phyloP scores from a whole-genome alignment of 2,888 invertebrate genomes.

The Hydriomena furcata region DNA sequence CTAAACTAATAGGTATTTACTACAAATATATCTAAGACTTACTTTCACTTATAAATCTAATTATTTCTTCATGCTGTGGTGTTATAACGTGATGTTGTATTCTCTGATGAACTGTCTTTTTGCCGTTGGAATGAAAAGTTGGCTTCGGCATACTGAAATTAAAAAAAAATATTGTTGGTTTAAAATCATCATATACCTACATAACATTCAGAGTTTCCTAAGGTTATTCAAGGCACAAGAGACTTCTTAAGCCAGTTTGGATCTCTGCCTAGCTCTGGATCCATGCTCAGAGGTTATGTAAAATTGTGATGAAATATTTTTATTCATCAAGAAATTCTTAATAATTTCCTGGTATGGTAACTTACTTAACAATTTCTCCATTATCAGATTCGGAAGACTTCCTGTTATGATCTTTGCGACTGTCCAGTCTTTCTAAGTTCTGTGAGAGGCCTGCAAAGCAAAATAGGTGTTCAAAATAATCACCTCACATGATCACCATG shows the following conservation, averaged over 20 bases:
- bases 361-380: slow-evolving; percentile 87
- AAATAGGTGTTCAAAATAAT: slow-evolving; percentile 47
- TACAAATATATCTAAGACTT: slow-evolving; percentile 62
- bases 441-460: slow-evolving; percentile 88
- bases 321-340: slow-evolving; percentile 44
- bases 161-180: slow-evolving; percentile 9
- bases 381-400: slow-evolving; percentile 87
- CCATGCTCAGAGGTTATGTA: slow-evolving; percentile 71
- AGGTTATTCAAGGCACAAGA: no score
- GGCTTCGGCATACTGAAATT: slow-evolving; percentile 90
- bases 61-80: slow-evolving; percentile 94
- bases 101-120: slow-evolving; percentile 84
- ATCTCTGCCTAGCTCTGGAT: no score
- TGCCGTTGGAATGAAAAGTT: slow-evolving; percentile 89
- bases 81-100: slow-evolving; percentile 84
- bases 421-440: slow-evolving; percentile 91
- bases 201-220: no score
- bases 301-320: slow-evolving; percentile 71
- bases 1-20: no score
- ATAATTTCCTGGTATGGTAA: slow-evolving; percentile 31
- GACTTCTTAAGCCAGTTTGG: no score
- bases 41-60: slow-evolving; percentile 94
- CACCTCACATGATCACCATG: slow-evolving; percentile 35
- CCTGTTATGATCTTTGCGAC: slow-evolving; percentile 87
- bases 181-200: no score